Conservation (phyloP, 2,888 invertebrate genomes). For the Fissipunctia ypsillon region DNA sequence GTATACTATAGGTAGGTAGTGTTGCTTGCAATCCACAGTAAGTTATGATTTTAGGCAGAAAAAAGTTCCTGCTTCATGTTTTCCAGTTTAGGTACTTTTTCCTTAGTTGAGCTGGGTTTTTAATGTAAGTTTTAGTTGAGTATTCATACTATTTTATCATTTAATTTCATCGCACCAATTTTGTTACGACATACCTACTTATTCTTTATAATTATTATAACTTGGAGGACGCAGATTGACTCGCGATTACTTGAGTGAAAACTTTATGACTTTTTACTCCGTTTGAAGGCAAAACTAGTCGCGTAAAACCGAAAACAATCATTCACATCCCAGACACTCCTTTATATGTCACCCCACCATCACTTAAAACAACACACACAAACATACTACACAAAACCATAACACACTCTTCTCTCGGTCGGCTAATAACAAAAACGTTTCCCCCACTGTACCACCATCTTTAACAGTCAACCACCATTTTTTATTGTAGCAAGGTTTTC, state of each 20-base stretch:
- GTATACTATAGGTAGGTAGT: too few species aligned
- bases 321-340: slow-evolving; percentile 29
- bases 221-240: neutral
- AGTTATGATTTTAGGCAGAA: too few species aligned
- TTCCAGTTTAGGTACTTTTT: too few species aligned
- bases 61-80: too few species aligned
- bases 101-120: too few species aligned
- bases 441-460: slow-evolving; percentile 40
- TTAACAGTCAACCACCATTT: slow-evolving; percentile 51
- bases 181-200: too few species aligned
- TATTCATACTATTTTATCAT: too few species aligned
- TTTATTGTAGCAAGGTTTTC: slow-evolving; percentile 63
- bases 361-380: slow-evolving; percentile 1
- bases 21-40: too few species aligned
- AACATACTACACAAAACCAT: slow-evolving; percentile 3
- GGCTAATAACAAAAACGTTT: slow-evolving; percentile 46
- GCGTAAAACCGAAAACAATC: neutral
- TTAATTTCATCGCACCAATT: too few species aligned
- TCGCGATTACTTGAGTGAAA: neutral
- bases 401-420: slow-evolving; percentile 19
- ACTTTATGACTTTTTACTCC: neutral
- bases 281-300: neutral
- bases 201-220: too few species aligned
- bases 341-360: slow-evolving; percentile 29
- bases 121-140: too few species aligned